Base-by-base conservation (phyloP, 2,888 invertebrate genomes). In the Conistra vaccinii region DNA sequence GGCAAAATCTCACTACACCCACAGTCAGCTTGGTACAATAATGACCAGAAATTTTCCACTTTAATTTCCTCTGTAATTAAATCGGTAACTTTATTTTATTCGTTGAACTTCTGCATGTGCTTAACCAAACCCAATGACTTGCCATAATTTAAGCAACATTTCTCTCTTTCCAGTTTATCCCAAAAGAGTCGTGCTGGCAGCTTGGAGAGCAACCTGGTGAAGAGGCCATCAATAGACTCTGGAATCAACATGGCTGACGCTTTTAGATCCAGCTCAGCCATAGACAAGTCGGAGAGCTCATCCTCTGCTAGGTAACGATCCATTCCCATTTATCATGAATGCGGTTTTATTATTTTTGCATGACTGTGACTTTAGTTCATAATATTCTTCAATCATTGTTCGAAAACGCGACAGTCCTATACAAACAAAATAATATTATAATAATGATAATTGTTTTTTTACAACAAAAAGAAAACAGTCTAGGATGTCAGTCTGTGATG, bases 161-260 rank as follows among this genome's bases (percentile, higher is more conserved):
- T 63, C 39, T 58, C 45, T 48, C 12, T 55, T 92, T 93, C 32
- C 93, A 96, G 96, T 73, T 96, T 96, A 93, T 97, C 95, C 87
- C 97, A 95, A 94, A 96, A 96, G 85, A 93, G 95, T 60, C 90
- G 96, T 14, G 91, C 93, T 0, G 95, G 95, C 14, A 96, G 96
- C 68, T 84, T 96, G 55, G 96, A 96, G 85, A 95, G 95, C 78
- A 96, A 96, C 80, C 96, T 98, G 63, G 97, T 97, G 48, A 98
- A 98, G 90, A 95, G 98, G 69, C 97, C 98, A 0, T 98, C 98
- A 0, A 97, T 98, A 58, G 98, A 98, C 89, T 98, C 98, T 88
- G 98, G 98, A 20, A 98, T 98, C 84, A 98, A 98, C 86, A 97
- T 98, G 97, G 97, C 96, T 0, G 96, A 96, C 51, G 95, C 96